A percentile compares a stretch with the other conserved stretches of the same genome.
These are phyloP conservation scores for Congeria kusceri DNA, from an alignment of 2,888 invertebrate species.

Conservation along the genomic window DNA sequence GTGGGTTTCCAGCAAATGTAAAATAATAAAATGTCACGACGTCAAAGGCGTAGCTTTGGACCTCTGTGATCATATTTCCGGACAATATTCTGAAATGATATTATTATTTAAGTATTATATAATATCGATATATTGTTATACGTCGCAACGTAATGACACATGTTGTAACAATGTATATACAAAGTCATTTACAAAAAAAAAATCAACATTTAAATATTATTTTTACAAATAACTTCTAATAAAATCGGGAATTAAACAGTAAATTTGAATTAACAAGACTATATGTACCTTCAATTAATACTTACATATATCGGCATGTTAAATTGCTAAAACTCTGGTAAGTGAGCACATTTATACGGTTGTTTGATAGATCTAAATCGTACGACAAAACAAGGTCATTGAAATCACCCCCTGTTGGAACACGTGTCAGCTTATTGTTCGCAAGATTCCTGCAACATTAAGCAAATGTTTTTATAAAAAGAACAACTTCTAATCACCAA, in stretches of 20 bases:
- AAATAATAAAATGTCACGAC: constrained; percentile 37
- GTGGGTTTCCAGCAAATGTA: constrained; percentile 49
- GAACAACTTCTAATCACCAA: too few species aligned
- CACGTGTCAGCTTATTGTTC: constrained; percentile 68
- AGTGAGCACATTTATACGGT: constrained; percentile 70
- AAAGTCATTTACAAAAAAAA: too few species aligned
- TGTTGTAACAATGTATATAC: too few species aligned
- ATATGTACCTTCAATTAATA: neutral
- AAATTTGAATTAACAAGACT: too few species aligned
- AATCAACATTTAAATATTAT: too few species aligned
- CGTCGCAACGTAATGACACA: too few species aligned
- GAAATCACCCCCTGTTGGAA: constrained; percentile 73
- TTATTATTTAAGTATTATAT: neutral
- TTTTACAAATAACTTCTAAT: too few species aligned
- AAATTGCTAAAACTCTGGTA: constrained; percentile 66
- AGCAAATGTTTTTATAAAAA: neutral
- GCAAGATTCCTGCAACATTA: constrained; percentile 62
- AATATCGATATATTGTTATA: too few species aligned
- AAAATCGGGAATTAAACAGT: too few species aligned
- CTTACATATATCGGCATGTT: constrained; percentile 45
- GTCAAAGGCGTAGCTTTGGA: constrained; percentile 64
- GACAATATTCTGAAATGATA: constrained; percentile 54
- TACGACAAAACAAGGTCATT: constrained; percentile 54
- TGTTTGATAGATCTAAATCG: constrained; percentile 56
- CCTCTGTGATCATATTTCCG: constrained; percentile 64